phyloP scores from a whole-genome alignment of 2,888 invertebrate genomes.

The Clistopyga incitator region DNA sequence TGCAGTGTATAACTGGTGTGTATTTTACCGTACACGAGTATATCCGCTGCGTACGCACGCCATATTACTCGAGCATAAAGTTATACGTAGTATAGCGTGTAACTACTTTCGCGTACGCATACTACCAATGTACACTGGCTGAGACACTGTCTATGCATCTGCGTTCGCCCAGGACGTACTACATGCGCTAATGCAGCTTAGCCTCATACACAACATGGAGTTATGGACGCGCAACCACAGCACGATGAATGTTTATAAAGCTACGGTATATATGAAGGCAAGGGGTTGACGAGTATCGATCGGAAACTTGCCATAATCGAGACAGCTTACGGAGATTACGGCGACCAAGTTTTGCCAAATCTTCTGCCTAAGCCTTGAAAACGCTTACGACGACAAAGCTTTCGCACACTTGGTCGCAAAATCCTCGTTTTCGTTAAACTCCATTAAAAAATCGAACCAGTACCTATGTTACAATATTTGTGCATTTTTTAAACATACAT shows the following conservation, averaged over 20 bases:
- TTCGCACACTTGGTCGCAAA: not conserved
- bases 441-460: not conserved
- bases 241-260: conserved; percentile 32
- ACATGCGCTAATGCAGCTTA: conserved; percentile 38
- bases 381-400: not conserved
- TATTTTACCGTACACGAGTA: conserved; percentile 19
- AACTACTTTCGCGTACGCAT: conserved; percentile 17
- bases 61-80: not conserved
- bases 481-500: not conserved
- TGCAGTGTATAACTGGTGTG: conserved; percentile 14
- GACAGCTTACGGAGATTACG: not conserved
- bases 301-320: not conserved
- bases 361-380: not conserved
- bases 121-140: not conserved
- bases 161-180: conserved; percentile 28
- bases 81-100: conserved; percentile 9
- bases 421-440: not conserved
- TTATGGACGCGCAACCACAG: conserved; percentile 6
- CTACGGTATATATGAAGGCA: conserved; percentile 1
- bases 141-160: conserved; percentile 8
- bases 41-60: not conserved
- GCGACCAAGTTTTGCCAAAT: not conserved
- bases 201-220: conserved; percentile 30
- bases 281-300: conserved; percentile 7
- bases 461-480: not conserved